Evolutionary conservation across 2,797 vertebrate species (phyloP).

Genomic region (Hypotaenidia okinawae): DNA sequence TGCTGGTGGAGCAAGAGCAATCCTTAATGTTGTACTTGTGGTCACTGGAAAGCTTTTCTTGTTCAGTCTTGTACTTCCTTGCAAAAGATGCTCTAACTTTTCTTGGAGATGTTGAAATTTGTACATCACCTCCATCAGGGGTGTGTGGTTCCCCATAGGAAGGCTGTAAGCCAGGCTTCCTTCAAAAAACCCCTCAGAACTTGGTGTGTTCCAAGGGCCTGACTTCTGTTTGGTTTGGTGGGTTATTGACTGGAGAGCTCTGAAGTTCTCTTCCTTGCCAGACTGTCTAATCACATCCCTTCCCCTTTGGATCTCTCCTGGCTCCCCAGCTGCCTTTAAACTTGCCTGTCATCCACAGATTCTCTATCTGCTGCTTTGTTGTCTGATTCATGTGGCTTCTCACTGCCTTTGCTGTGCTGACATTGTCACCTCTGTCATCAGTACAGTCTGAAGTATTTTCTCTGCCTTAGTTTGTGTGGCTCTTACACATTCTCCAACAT

Average conservation of each 20-base stretch:
- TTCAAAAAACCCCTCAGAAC: not conserved
- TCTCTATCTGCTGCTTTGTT: not conserved
- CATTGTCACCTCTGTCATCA: not conserved
- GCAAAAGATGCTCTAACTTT: not conserved
- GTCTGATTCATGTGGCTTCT: not conserved
- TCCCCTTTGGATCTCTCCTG: not conserved
- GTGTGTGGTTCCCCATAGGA: not conserved
- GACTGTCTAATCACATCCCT: not conserved
- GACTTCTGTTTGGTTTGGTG: not conserved
- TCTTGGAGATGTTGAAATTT: not conserved
- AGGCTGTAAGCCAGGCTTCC: not conserved
- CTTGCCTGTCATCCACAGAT: not conserved
- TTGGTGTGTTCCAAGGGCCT: not conserved
- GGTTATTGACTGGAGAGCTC: not conserved
- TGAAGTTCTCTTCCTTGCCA: not conserved
- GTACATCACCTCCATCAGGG: not conserved
- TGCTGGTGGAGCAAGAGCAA: not conserved
- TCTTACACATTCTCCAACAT: not conserved
- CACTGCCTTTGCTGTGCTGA: not conserved
- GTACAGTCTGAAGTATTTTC: not conserved
- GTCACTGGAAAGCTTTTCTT: not conserved
- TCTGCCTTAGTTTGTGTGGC: not conserved
- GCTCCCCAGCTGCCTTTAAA: constrained; percentile 12
- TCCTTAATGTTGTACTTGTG: not conserved
- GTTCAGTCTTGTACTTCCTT: not conserved